Evolutionary conservation across 2,113 vertebrate species (phyloP).

Genomic region (Tenebrosternarchus preto): DNA sequence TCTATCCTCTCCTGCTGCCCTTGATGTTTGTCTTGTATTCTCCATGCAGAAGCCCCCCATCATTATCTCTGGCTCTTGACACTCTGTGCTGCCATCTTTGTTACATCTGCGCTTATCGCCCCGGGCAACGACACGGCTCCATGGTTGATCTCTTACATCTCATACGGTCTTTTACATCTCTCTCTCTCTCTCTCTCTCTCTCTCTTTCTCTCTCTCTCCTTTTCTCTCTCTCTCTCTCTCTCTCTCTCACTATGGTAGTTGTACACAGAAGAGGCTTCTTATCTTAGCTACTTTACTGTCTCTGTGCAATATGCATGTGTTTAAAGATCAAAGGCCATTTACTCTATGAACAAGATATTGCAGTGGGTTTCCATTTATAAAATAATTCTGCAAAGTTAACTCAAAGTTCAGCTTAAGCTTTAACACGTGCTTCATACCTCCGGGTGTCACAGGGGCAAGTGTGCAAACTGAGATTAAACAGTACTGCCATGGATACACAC

Average conservation of each 20-base stretch:
- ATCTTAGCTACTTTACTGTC: conserved; percentile 16
- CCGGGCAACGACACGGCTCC: conserved; percentile 72
- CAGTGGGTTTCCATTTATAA: conserved; percentile 12
- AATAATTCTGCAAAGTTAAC: neutral
- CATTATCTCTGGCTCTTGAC: conserved; percentile 81
- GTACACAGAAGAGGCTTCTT: conserved; percentile 32
- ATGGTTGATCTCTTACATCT: conserved; percentile 70
- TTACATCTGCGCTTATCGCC: conserved; percentile 76
- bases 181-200: neutral
- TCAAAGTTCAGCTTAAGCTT: neutral
- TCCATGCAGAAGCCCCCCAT: conserved; percentile 73
- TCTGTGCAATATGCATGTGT: conserved; percentile 7
- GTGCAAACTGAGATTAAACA: neutral
- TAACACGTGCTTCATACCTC: conserved; percentile 1
- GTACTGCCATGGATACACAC: neutral
- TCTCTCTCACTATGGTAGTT: conserved; percentile 43
- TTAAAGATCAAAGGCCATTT: conserved; percentile 30
- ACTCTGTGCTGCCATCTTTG: conserved; percentile 72
- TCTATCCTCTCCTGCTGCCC: conserved; percentile 64
- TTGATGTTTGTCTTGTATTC: conserved; percentile 77
- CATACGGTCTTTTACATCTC: conserved; percentile 70
- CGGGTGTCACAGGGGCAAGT: neutral
- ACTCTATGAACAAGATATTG: conserved; percentile 3
- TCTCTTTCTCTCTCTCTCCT: conserved; percentile 40
- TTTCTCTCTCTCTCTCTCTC: conserved; percentile 16